Percentiles rank a stretch among this genome's conserved stretches.
These are phyloP conservation scores for Drosophila parabipectinata DNA, from an alignment of 1,140 invertebrate genomes.

Conservation along the genomic window DNA sequence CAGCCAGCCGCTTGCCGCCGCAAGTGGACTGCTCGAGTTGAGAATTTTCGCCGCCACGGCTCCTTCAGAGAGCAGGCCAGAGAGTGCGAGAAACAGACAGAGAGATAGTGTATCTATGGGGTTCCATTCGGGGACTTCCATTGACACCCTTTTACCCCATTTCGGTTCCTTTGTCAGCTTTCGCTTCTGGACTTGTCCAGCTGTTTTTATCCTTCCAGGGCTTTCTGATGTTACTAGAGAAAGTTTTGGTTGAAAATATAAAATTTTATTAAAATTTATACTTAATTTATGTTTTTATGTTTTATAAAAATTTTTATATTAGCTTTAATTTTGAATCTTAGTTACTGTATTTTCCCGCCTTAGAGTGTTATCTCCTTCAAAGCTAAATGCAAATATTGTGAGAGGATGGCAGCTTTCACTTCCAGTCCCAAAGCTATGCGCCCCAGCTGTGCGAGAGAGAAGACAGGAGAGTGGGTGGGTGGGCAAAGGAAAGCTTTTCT, in stretches of 20 bases:
- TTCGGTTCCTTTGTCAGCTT: slow-evolving; percentile 22
- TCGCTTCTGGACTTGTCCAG: slow-evolving; percentile 40
- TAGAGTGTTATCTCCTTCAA: slow-evolving; percentile 6
- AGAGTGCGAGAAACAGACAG: background rate
- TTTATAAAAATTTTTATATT: too few relatives aligned
- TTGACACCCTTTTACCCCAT: slow-evolving; percentile 73
- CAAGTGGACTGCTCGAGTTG: slow-evolving; percentile 5
- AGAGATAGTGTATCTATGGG: slow-evolving; percentile 65
- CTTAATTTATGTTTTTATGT: too few relatives aligned
- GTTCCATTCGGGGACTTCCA: slow-evolving; percentile 63
- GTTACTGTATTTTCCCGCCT: background rate
- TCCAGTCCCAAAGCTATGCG: slow-evolving; percentile 54
- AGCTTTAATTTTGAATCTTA: background rate
- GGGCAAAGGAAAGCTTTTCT: slow-evolving; percentile 18
- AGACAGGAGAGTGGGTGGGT: background rate
- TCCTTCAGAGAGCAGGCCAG: background rate
- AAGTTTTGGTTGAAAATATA: background rate
- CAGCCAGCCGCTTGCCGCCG: slow-evolving; percentile 32
- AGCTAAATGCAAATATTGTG: background rate
- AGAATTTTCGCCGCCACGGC: slow-evolving; percentile 1
- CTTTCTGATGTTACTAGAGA: background rate
- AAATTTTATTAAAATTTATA: too few relatives aligned
- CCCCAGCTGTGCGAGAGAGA: background rate
- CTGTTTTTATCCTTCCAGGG: slow-evolving; percentile 45
- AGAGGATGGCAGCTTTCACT: slow-evolving; percentile 38